Evolutionary conservation across 2,797 vertebrate species (phyloP).

Genomic region (Hemibagrus guttatus): DNA sequence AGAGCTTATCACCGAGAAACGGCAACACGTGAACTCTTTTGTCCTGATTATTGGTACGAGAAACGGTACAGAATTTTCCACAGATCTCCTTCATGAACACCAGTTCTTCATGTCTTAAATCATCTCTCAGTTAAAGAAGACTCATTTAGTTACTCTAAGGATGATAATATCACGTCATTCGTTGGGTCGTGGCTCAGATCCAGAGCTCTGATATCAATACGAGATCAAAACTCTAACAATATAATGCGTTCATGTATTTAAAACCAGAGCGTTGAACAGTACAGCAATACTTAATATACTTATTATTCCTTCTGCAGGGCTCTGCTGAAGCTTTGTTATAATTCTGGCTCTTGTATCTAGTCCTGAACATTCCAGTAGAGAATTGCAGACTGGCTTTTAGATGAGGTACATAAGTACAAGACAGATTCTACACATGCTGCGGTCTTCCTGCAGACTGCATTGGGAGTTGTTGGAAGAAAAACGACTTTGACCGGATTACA

Average conservation of each 20-base stretch:
- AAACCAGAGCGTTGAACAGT: background rate
- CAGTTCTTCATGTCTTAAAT: background rate
- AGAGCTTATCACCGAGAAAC: background rate
- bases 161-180: background rate
- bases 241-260: background rate
- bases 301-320: background rate
- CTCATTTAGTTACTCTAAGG: background rate
- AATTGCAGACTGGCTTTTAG: slow-evolving; percentile 26
- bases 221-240: background rate
- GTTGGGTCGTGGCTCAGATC: background rate
- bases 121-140: background rate
- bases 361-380: background rate
- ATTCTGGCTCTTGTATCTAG: slow-evolving; percentile 15
- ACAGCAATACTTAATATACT: no score
- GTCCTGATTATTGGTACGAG: background rate
- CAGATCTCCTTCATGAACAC: background rate
- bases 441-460: slow-evolving; percentile 27
- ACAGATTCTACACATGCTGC: slow-evolving; percentile 26
- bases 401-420: slow-evolving; percentile 27
- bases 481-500: slow-evolving; percentile 44
- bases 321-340: slow-evolving; percentile 7
- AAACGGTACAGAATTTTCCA: background rate
- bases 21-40: background rate
- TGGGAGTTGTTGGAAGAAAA: slow-evolving; percentile 40
- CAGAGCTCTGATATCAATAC: background rate